These are phyloP conservation scores for human DNA, from an alignment of 2,113 vertebrate genomes.

Conservation along the genomic window GRCh38 chr3:161692001-161692500, in stretches of 20 bases:
- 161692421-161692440: not conserved
- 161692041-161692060: not conserved
- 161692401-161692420: not conserved
- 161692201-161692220: not conserved
- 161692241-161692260: not conserved
- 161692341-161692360: not conserved
- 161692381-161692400: not conserved
- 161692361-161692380: not conserved
- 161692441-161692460: not conserved
- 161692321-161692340: not conserved
- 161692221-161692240: not conserved
- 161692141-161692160: not conserved
- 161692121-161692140: not conserved
- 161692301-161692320: not conserved
- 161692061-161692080: not conserved
- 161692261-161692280: not conserved
- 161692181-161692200: not conserved
- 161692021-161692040: not conserved
- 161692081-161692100: not conserved
- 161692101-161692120: not conserved
- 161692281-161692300: not conserved
- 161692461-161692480: not conserved
- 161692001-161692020: not conserved
- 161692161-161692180: not conserved
- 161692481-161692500: not conserved